Evolutionary conservation across 2,888 invertebrate genomes (phyloP).

Genomic region (Pachydiplax longipennis): DNA sequence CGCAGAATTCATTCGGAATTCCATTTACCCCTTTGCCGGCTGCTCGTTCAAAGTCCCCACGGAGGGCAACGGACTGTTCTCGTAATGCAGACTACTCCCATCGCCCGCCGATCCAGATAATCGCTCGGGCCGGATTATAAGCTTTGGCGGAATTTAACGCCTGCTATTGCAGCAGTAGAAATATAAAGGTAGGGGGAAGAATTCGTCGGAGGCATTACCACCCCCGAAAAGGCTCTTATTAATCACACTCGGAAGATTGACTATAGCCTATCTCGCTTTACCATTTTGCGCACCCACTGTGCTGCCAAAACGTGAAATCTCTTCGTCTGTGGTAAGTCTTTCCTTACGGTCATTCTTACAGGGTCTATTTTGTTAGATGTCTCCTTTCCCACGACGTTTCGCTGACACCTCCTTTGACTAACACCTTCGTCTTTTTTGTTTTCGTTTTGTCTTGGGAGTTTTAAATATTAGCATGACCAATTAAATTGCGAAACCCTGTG

Average conservation of each 20-base stretch:
- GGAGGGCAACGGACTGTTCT: not conserved
- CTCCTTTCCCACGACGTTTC: too few relatives aligned
- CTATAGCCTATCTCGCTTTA: not conserved
- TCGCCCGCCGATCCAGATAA: not conserved
- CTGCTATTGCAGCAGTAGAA: not conserved
- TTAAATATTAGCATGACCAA: too few relatives aligned
- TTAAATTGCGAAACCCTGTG: too few relatives aligned
- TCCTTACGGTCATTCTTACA: too few relatives aligned
- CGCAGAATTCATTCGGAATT: too few relatives aligned
- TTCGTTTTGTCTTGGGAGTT: too few relatives aligned
- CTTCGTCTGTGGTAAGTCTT: too few relatives aligned
- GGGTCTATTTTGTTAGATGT: too few relatives aligned
- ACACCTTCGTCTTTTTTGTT: too few relatives aligned
- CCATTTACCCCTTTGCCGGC: too few relatives aligned
- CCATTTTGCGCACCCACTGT: not conserved
- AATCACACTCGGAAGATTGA: not conserved
- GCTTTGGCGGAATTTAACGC: not conserved
- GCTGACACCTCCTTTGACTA: too few relatives aligned
- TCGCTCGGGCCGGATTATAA: not conserved
- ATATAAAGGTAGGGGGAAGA: not conserved
- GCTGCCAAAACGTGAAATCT: not conserved
- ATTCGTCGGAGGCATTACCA: not conserved
- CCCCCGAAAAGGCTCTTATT: not conserved
- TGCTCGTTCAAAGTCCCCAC: not conserved
- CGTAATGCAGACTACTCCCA: not conserved